Percentiles rank a stretch among this genome's conserved stretches.
phyloP scores from a whole-genome alignment of 2,113 vertebrate species.

The Nothobranchius kuhntae region DNA sequence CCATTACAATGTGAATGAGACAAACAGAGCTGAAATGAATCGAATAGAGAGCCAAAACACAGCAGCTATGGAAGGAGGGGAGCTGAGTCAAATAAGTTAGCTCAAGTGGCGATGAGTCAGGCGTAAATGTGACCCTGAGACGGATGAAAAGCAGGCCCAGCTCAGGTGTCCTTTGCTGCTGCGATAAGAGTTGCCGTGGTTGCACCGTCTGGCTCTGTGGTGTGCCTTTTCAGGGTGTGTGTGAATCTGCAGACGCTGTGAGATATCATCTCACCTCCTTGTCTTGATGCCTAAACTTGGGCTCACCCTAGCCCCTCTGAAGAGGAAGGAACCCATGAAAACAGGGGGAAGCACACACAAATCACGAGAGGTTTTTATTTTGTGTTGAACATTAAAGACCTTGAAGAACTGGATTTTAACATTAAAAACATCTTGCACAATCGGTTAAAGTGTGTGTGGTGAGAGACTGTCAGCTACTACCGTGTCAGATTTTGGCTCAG shows the following conservation, averaged over 20 bases:
- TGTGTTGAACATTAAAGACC: no score
- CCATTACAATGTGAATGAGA: slow-evolving; percentile 78
- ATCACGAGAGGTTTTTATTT: slow-evolving; percentile 5
- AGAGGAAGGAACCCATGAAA: slow-evolving; percentile 58
- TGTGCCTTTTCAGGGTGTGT: slow-evolving; percentile 31
- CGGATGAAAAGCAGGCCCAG: slow-evolving; percentile 3
- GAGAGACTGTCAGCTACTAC: no score
- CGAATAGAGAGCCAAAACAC: slow-evolving; percentile 53
- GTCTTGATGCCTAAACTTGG: slow-evolving; percentile 48
- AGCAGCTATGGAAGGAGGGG: slow-evolving; percentile 26
- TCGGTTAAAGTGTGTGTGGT: no score
- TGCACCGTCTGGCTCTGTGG: slow-evolving; percentile 12
- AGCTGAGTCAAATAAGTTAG: slow-evolving; percentile 51
- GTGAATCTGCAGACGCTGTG: slow-evolving; percentile 49
- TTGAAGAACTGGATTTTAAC: no score
- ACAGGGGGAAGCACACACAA: slow-evolving; percentile 32
- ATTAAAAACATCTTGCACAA: no score
- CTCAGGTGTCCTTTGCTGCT: slow-evolving; percentile 47
- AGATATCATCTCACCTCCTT: slow-evolving; percentile 70
- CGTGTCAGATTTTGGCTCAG: no score
- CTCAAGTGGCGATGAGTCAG: slow-evolving; percentile 62
- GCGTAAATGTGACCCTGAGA: slow-evolving; percentile 51
- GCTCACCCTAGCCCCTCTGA: slow-evolving; percentile 59
- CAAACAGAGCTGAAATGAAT: slow-evolving; percentile 70
- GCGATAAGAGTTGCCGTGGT: slow-evolving; percentile 41